phyloP scores from a whole-genome alignment of 2,888 invertebrate genomes.

The Amblyteles armatorius region DNA sequence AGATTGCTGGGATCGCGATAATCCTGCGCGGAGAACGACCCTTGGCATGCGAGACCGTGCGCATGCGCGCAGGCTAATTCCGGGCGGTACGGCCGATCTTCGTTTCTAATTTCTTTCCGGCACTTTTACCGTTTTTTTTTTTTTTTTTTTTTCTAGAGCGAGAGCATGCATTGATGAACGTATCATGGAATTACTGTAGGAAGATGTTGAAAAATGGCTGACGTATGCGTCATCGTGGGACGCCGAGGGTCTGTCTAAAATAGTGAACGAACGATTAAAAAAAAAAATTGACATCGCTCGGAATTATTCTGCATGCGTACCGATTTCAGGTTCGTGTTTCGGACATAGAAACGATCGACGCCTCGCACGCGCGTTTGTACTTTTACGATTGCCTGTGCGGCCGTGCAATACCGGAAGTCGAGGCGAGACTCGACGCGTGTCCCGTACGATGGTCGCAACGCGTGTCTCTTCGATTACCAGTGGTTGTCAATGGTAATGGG shows the following conservation, averaged over 20 bases:
- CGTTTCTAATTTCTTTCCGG: too few species aligned
- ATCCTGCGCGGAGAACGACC: neutral
- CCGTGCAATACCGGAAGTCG: slow-evolving; percentile 39
- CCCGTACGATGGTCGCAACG: slow-evolving; percentile 19
- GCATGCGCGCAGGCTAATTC: too few species aligned
- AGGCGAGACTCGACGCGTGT: slow-evolving; percentile 34
- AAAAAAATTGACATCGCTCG: neutral
- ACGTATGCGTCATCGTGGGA: too few species aligned
- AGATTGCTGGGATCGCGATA: slow-evolving; percentile 2
- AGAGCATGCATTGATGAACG: too few species aligned
- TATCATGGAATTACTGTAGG: too few species aligned
- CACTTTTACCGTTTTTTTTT: too few species aligned
- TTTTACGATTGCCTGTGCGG: slow-evolving; percentile 8
- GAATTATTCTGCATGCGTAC: neutral
- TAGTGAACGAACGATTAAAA: too few species aligned
- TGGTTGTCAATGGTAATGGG: slow-evolving; percentile 23
- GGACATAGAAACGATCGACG: neutral
- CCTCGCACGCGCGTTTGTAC: neutral
- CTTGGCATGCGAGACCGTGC: too few species aligned
- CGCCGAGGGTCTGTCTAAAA: too few species aligned
- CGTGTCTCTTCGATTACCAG: slow-evolving; percentile 21
- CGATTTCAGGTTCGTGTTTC: neutral
- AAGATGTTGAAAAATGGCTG: too few species aligned
- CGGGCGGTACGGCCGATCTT: too few species aligned
- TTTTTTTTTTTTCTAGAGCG: too few species aligned